These are phyloP conservation scores for Paracentrotus lividus DNA, from an alignment of 53 echinoderm and acorn worm genomes.

Conservation along the genomic window DNA sequence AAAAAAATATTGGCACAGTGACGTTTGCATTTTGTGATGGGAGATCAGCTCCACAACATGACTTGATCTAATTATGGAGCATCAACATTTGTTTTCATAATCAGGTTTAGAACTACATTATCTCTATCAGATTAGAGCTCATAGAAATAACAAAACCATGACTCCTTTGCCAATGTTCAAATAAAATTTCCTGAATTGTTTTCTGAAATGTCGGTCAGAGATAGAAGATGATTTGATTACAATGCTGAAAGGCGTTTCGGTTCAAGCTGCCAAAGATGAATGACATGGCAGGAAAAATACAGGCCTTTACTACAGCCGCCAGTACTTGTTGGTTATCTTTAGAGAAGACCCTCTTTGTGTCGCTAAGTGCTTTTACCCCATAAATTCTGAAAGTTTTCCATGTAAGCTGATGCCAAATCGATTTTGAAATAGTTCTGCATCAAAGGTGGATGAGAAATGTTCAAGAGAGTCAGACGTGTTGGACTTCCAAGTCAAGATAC, in stretches of 20 bases:
- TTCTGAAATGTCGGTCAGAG: conserved; percentile 37
- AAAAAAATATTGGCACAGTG: conserved; percentile 26
- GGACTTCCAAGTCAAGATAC: neutral
- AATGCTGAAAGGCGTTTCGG: conserved; percentile 5
- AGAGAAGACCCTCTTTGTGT: conserved; percentile 18
- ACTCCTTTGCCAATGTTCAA: conserved; percentile 13
- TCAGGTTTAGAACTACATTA: conserved; percentile 30
- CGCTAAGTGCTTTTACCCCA: conserved; percentile 23
- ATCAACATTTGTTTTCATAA: conserved; percentile 35
- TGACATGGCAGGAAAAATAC: conserved; percentile 12
- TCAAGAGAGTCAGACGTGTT: neutral
- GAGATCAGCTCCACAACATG: neutral
- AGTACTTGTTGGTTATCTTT: neutral
- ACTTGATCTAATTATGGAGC: neutral
- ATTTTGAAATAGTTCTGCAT: neutral
- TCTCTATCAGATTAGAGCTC: neutral
- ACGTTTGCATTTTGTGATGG: neutral
- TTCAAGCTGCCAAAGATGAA: conserved; percentile 36
- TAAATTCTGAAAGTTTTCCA: neutral
- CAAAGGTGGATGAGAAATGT: neutral
- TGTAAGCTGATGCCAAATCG: neutral
- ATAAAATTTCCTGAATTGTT: conserved; percentile 16
- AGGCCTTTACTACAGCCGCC: neutral
- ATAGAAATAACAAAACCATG: conserved; percentile 19
- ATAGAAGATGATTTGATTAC: conserved; percentile 57